Evolutionary conservation across 1,140 invertebrate genomes (phyloP).

Genomic region (Argopecten irradians): DNA sequence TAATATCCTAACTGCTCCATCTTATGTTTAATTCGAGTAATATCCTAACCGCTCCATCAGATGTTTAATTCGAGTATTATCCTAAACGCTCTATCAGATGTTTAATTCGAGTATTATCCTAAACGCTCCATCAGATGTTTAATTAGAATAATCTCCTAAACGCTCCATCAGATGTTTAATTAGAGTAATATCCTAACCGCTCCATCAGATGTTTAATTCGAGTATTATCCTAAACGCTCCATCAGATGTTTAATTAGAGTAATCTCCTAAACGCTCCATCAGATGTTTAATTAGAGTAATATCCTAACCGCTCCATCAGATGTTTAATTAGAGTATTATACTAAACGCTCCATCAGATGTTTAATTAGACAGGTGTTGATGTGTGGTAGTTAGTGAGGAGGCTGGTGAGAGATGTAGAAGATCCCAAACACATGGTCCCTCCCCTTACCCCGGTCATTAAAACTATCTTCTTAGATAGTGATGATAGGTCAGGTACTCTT

Average conservation of each 20-base stretch:
- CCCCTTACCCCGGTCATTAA: not conserved
- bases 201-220: not conserved
- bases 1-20: not conserved
- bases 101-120: not conserved
- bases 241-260: not conserved
- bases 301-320: not conserved
- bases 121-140: not conserved
- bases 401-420: not conserved
- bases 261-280: not conserved
- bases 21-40: not conserved
- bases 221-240: not conserved
- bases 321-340: not conserved
- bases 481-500: not conserved
- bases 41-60: not conserved
- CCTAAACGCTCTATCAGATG: not conserved
- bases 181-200: not conserved
- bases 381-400: not conserved
- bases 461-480: not conserved
- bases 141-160: not conserved
- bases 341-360: not conserved
- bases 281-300: not conserved
- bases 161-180: not conserved
- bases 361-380: not conserved
- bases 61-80: not conserved
- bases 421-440: not conserved